phyloP scores from a whole-genome alignment of 2,888 invertebrate genomes.

The Eupithecia inturbata region DNA sequence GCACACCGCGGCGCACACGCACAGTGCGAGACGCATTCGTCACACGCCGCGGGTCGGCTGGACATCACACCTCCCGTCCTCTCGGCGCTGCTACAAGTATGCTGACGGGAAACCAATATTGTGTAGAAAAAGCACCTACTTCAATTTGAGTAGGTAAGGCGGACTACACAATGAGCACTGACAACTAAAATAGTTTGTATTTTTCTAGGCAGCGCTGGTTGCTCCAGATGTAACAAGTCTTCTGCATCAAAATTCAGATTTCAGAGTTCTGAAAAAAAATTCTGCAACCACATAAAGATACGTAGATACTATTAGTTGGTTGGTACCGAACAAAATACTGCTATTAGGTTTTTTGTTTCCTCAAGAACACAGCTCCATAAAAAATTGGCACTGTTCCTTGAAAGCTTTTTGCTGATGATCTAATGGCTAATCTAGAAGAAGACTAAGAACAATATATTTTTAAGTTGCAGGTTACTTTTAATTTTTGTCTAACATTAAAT shows the following conservation, averaged over 20 bases:
- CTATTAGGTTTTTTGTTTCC: background rate
- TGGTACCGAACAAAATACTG: background rate
- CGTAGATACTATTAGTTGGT: too few species aligned
- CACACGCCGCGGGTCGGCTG: conserved; percentile 6
- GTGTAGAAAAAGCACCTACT: conserved; percentile 8
- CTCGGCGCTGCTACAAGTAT: conserved; percentile 12
- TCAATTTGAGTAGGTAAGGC: background rate
- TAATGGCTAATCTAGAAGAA: background rate
- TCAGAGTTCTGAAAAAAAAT: too few species aligned
- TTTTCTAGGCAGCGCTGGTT: background rate
- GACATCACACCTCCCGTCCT: conserved; percentile 41
- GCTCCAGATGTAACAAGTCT: background rate
- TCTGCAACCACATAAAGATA: background rate
- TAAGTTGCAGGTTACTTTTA: too few species aligned
- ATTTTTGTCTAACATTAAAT: background rate
- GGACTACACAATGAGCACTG: background rate
- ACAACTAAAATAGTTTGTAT: background rate
- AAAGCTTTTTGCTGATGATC: background rate
- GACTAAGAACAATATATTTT: background rate
- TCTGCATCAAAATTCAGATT: background rate
- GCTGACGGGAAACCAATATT: conserved; percentile 16
- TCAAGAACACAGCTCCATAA: background rate
- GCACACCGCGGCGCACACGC: background rate
- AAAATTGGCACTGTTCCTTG: too few species aligned
- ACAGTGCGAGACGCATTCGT: background rate